phyloP scores from a whole-genome alignment of 2,113 vertebrate species.

The Sinosuthora webbiana region DNA sequence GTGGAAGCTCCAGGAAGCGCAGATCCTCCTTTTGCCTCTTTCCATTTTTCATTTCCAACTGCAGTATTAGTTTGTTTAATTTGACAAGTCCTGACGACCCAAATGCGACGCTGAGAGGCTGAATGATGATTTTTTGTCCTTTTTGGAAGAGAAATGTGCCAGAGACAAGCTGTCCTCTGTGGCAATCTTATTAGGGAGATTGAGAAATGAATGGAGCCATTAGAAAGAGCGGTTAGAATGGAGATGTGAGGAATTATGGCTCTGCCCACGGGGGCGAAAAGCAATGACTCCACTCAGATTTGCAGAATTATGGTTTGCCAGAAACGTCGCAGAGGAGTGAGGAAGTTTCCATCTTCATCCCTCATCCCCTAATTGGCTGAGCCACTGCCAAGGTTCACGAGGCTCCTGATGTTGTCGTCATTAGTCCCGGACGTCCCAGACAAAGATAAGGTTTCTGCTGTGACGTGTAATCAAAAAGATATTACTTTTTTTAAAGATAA shows the following conservation, averaged over 20 bases:
- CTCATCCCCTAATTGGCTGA: conserved; percentile 59
- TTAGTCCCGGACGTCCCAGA: conserved; percentile 42
- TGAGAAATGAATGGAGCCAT: conserved; percentile 47
- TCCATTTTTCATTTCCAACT: conserved; percentile 7
- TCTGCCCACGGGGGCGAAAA: conserved; percentile 18
- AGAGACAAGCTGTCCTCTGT: conserved; percentile 29
- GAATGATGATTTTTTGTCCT: conserved; percentile 39
- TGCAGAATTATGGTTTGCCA: conserved; percentile 25
- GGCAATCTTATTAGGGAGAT: conserved; percentile 35
- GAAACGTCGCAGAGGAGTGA: background rate
- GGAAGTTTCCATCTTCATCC: conserved; percentile 14
- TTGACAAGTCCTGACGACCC: conserved; percentile 22
- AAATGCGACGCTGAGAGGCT: background rate
- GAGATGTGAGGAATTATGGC: conserved; percentile 42
- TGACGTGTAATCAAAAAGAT: conserved; percentile 52
- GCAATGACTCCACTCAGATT: conserved; percentile 39
- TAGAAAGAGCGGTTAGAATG: conserved; percentile 17
- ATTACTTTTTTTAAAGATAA: conserved; percentile 58
- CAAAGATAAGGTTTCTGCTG: conserved; percentile 57
- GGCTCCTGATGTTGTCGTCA: background rate
- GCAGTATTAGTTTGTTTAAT: conserved; percentile 52
- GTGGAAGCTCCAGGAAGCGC: background rate
- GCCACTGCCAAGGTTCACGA: conserved; percentile 19
- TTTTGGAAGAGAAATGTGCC: conserved; percentile 37
- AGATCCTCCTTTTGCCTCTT: background rate